phyloP scores from a whole-genome alignment of 2,888 invertebrate species.

The Pocota personata region DNA sequence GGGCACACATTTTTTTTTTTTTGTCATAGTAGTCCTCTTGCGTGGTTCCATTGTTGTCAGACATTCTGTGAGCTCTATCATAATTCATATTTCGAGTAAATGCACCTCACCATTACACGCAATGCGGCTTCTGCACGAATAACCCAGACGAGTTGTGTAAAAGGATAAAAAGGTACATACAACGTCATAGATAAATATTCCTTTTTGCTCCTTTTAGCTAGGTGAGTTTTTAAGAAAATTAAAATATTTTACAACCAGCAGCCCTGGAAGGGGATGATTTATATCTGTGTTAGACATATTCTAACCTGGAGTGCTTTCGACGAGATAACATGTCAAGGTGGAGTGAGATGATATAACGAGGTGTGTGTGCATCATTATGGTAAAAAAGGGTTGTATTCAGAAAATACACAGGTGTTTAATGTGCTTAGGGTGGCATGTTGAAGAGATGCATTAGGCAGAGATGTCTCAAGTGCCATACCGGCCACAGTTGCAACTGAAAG shows the following conservation, averaged over 20 bases:
- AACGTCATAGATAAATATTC: background rate
- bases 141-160: constrained; percentile 25
- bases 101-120: constrained; percentile 40
- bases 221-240: constrained; percentile 50
- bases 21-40: background rate
- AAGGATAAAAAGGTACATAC: background rate
- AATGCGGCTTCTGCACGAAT: constrained; percentile 49
- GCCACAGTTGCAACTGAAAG: constrained; percentile 10
- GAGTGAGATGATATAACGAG: background rate
- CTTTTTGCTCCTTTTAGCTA: background rate
- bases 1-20: background rate
- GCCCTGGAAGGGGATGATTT: constrained; percentile 13
- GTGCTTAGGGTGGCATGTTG: background rate
- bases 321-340: constrained; percentile 35
- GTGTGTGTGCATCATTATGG: constrained; percentile 13
- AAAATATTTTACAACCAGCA: constrained; percentile 20
- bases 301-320: background rate
- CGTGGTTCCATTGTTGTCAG: background rate
- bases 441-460: constrained; percentile 14
- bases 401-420: constrained; percentile 20
- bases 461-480: constrained; percentile 50
- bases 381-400: constrained; percentile 34
- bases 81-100: constrained; percentile 44
- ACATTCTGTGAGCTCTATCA: constrained; percentile 37
- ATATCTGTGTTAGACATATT: constrained; percentile 19